Base-by-base conservation (phyloP, 2,888 invertebrate genomes). In the Himalopsyche japonica region DNA sequence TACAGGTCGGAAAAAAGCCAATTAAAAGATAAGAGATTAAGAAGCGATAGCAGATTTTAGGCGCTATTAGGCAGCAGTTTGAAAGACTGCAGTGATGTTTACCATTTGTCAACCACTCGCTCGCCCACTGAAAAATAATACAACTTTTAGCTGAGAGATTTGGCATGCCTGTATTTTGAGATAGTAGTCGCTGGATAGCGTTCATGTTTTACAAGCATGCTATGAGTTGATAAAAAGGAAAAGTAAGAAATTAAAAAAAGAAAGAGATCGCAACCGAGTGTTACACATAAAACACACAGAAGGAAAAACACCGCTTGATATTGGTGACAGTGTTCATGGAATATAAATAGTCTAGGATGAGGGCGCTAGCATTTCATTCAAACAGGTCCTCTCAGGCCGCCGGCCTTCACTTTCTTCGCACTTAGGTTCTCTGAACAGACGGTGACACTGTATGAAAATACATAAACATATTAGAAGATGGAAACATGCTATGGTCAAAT, bases 91-190 rank as follows among this genome's bases (percentile, higher is more conserved):
- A 84, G 48, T 84, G 84, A 83, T 82, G 82, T 91, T 92, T 93
- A 93, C 95, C 94, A 95, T 93, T 93, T 95, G 93, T 94, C 93
- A 92, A 94, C 90, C 92, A 95, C 95, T 92, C 91, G 92, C 90
- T 95, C 95, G 92, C 94, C 94, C 93, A 93, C 95, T 95, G 94
- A 94, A 94, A 92, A 85, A 92, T 90, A 86, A 85, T 49, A 86
- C 82, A 30, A 78, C 49, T 32, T 82, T 85, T 83, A 81, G 84
- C 64, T 57, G 43, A 70, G 77, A 80, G 82, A 57, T 57, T 57
- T 47, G 76, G 79, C 47, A 80, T 79, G 64, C 48, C 80, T 79
- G 82, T 43, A 49, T 24, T 15, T 86, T 49, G 80, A 78, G 57
- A 57, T 24, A 57, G 57, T 10, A 10, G 57, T 57, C 57, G 57